Evolutionary conservation across 2,113 vertebrate species (phyloP).

Genomic region (Caloenas nicobarica): DNA sequence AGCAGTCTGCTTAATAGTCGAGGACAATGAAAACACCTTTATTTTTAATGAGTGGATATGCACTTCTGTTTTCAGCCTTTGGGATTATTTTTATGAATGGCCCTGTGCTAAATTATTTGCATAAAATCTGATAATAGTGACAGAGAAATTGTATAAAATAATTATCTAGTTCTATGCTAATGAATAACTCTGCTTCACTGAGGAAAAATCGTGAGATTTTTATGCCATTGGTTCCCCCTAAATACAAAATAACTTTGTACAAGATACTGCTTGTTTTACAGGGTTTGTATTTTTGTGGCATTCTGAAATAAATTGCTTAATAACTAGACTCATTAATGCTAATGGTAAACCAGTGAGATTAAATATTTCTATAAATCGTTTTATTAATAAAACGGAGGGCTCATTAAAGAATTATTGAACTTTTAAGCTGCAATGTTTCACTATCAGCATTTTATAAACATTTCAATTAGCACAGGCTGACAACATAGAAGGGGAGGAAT

Average conservation of each 20-base stretch:
- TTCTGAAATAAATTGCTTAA: slow-evolving; percentile 69
- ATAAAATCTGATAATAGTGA: slow-evolving; percentile 40
- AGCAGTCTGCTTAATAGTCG: background rate
- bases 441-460: slow-evolving; percentile 72
- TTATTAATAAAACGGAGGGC: slow-evolving; percentile 73
- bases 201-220: slow-evolving; percentile 26
- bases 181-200: slow-evolving; percentile 21
- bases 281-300: slow-evolving; percentile 40
- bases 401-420: slow-evolving; percentile 71
- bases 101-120: slow-evolving; percentile 33
- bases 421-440: slow-evolving; percentile 67
- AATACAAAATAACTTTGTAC: slow-evolving; percentile 47
- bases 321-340: slow-evolving; percentile 71
- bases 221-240: slow-evolving; percentile 36
- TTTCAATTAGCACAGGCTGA: slow-evolving; percentile 71
- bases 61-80: background rate
- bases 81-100: slow-evolving; percentile 25
- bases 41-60: background rate
- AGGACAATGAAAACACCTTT: background rate
- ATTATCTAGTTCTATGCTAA: slow-evolving; percentile 22
- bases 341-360: slow-evolving; percentile 75
- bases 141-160: slow-evolving; percentile 21
- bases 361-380: slow-evolving; percentile 78
- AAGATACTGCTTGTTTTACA: slow-evolving; percentile 38
- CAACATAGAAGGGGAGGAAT: background rate